These are phyloP conservation scores for Jaculus jaculus DNA, from an alignment of 2,113 vertebrate species.

Conservation along the genomic window DNA sequence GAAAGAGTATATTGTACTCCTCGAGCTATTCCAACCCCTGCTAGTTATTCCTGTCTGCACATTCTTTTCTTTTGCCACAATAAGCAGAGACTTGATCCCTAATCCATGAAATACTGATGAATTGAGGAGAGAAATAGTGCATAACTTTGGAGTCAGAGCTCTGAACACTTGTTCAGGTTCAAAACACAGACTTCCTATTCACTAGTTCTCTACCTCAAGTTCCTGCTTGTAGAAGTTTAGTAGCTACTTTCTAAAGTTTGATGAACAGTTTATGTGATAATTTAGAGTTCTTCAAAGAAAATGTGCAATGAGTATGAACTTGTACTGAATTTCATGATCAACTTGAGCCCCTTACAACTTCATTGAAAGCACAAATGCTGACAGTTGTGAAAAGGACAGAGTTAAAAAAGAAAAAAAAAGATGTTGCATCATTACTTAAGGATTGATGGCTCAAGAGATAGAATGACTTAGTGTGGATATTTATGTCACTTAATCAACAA, in stretches of 20 bases:
- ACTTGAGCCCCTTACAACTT: conserved; percentile 1
- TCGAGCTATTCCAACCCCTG: not conserved
- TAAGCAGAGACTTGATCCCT: not conserved
- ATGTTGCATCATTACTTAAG: no score
- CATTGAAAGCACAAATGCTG: not conserved
- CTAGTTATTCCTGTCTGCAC: not conserved
- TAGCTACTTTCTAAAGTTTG: not conserved
- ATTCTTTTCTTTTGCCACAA: not conserved
- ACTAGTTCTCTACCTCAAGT: not conserved
- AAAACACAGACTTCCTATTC: not conserved
- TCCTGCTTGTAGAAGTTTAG: not conserved
- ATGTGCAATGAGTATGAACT: not conserved
- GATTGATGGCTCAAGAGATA: not conserved
- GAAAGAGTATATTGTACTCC: not conserved
- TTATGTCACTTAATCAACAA: not conserved
- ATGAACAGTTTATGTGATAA: not conserved
- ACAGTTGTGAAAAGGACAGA: not conserved
- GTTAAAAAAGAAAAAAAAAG: no score
- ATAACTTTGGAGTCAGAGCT: not conserved
- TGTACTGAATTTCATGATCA: not conserved
- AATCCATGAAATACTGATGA: not conserved
- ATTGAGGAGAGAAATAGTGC: not conserved
- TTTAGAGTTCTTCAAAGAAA: not conserved
- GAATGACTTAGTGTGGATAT: not conserved
- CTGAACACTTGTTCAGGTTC: not conserved